Percentiles rank a stretch among this genome's conserved stretches.
phyloP scores from a whole-genome alignment of 2,113 vertebrate species.

The Dromiciops gliroides region DNA sequence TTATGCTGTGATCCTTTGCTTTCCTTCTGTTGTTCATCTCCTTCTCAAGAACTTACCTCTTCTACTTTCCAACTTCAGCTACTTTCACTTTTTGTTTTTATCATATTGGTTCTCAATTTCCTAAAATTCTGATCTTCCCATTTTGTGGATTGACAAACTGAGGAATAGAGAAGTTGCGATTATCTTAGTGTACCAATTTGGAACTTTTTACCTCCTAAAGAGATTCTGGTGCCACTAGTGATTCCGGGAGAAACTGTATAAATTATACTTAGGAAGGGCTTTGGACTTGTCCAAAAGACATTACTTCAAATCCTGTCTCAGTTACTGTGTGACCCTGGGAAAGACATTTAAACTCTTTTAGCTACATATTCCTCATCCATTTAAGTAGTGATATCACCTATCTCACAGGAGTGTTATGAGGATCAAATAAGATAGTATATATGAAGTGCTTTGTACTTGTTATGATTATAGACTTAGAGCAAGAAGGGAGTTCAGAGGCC shows the following conservation, averaged over 20 bases:
- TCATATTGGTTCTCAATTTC: not conserved
- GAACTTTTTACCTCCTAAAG: not conserved
- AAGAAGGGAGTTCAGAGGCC: not conserved
- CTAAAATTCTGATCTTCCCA: fast-evolving
- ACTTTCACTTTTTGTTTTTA: not conserved
- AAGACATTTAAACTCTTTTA: not conserved
- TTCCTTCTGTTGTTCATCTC: not conserved
- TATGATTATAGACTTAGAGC: not conserved
- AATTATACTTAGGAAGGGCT: not conserved
- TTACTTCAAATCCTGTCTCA: not conserved
- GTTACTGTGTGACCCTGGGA: not conserved
- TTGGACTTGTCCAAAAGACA: not conserved
- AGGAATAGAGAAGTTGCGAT: not conserved
- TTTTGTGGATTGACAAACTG: not conserved
- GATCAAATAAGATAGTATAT: not conserved
- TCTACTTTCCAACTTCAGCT: not conserved
- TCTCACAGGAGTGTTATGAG: not conserved
- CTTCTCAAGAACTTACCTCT: not conserved
- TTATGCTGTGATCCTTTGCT: not conserved
- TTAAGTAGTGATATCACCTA: not conserved
- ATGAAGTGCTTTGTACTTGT: not conserved
- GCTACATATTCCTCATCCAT: not conserved
- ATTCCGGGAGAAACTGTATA: not conserved
- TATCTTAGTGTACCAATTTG: not conserved
- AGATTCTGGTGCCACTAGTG: not conserved